A percentile compares a stretch with the other conserved stretches of the same genome.
Conservation (phyloP, 1,140 invertebrate species). For the Cryptotermes secundus region DNA sequence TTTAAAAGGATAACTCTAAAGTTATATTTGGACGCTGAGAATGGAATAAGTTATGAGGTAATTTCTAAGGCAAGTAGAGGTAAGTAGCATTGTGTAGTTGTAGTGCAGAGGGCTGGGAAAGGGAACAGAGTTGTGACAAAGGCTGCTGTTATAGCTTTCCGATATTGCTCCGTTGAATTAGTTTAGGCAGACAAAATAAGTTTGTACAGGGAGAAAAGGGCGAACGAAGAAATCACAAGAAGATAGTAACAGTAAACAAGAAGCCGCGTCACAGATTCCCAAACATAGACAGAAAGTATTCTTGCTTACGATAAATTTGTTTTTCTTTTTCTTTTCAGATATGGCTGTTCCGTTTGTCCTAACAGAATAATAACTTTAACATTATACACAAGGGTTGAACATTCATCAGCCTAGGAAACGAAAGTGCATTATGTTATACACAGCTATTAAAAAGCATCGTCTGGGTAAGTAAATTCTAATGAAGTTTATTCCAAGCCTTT, state of each 20-base stretch:
- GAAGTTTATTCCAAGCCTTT: no score
- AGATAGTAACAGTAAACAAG: background rate
- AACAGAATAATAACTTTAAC: no score
- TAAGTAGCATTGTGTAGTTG: background rate
- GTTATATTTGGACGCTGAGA: background rate
- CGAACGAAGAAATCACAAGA: background rate
- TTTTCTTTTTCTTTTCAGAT: no score
- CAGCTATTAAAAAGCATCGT: no score
- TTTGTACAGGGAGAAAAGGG: background rate
- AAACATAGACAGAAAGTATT: background rate
- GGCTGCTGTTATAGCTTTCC: slow-evolving; percentile 10
- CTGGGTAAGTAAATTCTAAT: no score
- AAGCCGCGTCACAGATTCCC: background rate
- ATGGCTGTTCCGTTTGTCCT: no score
- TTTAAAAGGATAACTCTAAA: slow-evolving; percentile 2
- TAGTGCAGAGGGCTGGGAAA: background rate
- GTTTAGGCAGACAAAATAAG: slow-evolving; percentile 16
- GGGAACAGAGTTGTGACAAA: background rate
- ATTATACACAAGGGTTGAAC: no score
- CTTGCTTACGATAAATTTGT: no score
- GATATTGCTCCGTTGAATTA: background rate
- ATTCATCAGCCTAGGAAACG: no score
- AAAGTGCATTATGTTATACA: no score
- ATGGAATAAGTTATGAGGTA: slow-evolving; percentile 9
- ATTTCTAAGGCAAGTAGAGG: slow-evolving; percentile 8